A percentile compares a stretch with the other conserved stretches of the same genome.
Evolutionary conservation across 2,113 vertebrate genomes (phyloP).

Genomic region (Archilochus colubris): DNA sequence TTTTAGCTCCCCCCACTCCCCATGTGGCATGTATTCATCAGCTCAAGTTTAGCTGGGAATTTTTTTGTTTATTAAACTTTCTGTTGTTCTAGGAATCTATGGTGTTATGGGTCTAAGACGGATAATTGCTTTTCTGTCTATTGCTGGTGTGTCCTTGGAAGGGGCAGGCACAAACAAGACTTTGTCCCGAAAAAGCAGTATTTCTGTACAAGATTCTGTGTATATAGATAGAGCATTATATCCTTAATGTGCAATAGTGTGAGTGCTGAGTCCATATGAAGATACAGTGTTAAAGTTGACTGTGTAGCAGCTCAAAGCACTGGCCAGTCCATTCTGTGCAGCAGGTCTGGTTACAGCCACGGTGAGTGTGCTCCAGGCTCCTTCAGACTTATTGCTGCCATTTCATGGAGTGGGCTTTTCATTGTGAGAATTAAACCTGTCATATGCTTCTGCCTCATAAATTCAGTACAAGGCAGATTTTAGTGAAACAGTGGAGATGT

Average conservation of each 20-base stretch:
- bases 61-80: neutral
- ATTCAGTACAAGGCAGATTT: neutral
- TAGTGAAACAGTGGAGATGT: neutral
- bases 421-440: neutral
- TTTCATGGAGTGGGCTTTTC: neutral
- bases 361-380: neutral
- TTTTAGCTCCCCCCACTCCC: neutral
- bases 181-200: neutral
- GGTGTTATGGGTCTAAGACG: neutral
- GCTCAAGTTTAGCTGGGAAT: neutral
- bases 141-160: neutral
- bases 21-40: neutral
- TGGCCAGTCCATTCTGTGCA: neutral
- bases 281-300: neutral
- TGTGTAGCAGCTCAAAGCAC: neutral
- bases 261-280: neutral
- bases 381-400: neutral
- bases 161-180: neutral
- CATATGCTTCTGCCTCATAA: neutral
- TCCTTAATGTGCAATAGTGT: neutral
- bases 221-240: neutral
- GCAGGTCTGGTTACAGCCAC: neutral
- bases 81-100: neutral
- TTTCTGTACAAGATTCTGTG: neutral
- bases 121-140: neutral